Evolutionary conservation across 2,113 vertebrate genomes (phyloP), one percentile per base, ranked within the genome.

Genomic region (Labeo catla): DNA sequence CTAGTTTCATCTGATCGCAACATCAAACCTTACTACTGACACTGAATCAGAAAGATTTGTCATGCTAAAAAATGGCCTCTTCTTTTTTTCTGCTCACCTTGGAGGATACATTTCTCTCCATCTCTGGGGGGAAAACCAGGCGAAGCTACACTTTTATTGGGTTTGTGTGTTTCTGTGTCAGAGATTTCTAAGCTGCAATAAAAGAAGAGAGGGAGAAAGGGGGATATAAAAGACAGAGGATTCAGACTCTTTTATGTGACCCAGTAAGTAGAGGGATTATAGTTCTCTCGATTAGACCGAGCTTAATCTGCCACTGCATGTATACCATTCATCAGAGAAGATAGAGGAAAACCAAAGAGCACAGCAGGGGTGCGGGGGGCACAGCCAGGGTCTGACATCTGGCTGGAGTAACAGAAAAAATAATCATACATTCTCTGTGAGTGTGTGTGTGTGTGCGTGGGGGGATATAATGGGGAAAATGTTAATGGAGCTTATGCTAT

Each of bases 191-290:
- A 81, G 78, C 72, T 65, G 59, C 77, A 76, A 43, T 81, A 52
- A 45, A 65, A 84, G 59, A 43, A 70, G 63, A 21, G 74, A 52
- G 39, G 5, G 45, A 21, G 39, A 68, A 34, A n/a, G 8, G 15
- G 21, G 15, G 13, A 34, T 2, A 66, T 47, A 11, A 49, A 66
- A 79, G 23, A 79, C 54, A 39, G 76, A 79, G 34, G n/a, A 73
- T 83, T 83, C 81, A 43, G 36, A 83, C 68, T 59, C 81, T 84
- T 84, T 83, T 59, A 63, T 74, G 84, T 88, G 80, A 86, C 87
- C 73, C 63, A 88, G 74, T 88, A 81, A 88, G 45, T 86, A 77
- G 61, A 86, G 81, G 87, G 87, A 88, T 88, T 88, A 83, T 54
- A 76, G 28, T 50, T 74, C 54, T 82, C 52, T 86, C 65, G 81